Evolutionary conservation across 2,797 vertebrate genomes (phyloP).

Genomic region (Cossypha polioptera): DNA sequence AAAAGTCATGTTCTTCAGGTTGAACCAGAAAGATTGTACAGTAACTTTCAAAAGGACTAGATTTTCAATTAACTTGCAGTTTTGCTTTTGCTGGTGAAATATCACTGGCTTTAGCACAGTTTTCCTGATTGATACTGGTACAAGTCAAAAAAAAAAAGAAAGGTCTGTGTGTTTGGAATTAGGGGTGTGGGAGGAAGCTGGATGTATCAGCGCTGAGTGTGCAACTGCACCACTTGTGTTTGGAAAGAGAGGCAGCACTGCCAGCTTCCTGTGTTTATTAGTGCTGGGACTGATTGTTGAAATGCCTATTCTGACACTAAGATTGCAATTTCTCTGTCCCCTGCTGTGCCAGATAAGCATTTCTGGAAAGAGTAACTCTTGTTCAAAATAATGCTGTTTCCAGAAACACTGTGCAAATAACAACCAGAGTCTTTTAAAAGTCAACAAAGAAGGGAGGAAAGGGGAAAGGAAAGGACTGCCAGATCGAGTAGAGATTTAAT

Average conservation of each 20-base stretch:
- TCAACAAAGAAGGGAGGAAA: slow-evolving; percentile 50
- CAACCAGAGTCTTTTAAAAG: slow-evolving; percentile 61
- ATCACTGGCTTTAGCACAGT: neutral
- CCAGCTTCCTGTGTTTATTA: slow-evolving; percentile 13
- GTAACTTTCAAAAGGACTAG: slow-evolving; percentile 12
- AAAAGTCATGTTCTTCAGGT: slow-evolving; percentile 51
- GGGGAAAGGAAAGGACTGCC: slow-evolving; percentile 28
- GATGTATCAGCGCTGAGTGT: neutral
- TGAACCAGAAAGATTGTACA: slow-evolving; percentile 38
- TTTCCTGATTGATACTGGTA: neutral
- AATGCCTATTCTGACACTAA: slow-evolving; percentile 1
- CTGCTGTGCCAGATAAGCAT: neutral
- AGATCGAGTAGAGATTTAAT: slow-evolving; percentile 23
- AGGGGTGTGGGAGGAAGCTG: slow-evolving; percentile 35
- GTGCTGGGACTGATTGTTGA: neutral
- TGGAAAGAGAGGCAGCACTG: neutral
- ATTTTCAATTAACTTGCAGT: slow-evolving; percentile 40
- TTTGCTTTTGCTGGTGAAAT: slow-evolving; percentile 33
- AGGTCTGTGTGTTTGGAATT: slow-evolving; percentile 7
- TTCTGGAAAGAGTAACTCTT: slow-evolving; percentile 33
- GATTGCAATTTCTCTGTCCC: neutral
- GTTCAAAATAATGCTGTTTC: slow-evolving; percentile 23
- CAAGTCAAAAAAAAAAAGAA: neutral
- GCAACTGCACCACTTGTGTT: neutral
- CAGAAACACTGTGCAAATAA: slow-evolving; percentile 55